A percentile compares a stretch with the other conserved stretches of the same genome.
These are phyloP conservation scores for Pantherophis vulpinus DNA, from an alignment of 2,797 vertebrate genomes.

Conservation along the genomic window DNA sequence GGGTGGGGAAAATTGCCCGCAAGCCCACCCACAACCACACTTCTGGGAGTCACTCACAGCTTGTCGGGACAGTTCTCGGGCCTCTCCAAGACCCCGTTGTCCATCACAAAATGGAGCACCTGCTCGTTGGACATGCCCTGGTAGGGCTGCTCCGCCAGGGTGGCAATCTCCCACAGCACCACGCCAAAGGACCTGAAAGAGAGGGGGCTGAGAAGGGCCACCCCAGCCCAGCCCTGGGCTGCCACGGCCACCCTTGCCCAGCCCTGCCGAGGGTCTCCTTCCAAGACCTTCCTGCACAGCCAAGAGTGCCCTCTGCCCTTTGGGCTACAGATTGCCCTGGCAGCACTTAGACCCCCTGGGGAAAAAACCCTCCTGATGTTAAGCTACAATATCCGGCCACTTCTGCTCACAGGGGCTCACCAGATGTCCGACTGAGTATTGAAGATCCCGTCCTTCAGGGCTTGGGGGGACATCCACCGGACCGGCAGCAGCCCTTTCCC, in stretches of 20 bases:
- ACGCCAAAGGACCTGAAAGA: conserved; percentile 75
- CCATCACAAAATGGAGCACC: conserved; percentile 77
- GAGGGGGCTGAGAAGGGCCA: background rate
- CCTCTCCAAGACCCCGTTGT: conserved; percentile 69
- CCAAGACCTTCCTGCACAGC: no score
- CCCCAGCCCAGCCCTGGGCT: background rate
- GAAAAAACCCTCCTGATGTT: background rate
- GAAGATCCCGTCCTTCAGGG: conserved; percentile 80
- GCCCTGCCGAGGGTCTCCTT: background rate
- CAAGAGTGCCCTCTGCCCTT: background rate
- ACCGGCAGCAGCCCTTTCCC: conserved; percentile 78
- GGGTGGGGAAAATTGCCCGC: background rate
- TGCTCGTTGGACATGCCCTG: conserved; percentile 81
- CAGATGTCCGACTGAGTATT: conserved; percentile 77
- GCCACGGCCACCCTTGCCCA: background rate
- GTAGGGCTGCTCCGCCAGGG: conserved; percentile 78
- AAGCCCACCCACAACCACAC: background rate
- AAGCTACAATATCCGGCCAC: fast-evolving
- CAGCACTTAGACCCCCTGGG: background rate
- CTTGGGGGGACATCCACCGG: conserved; percentile 80
- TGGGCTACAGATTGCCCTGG: background rate
- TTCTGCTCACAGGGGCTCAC: conserved; percentile 51
- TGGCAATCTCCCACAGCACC: conserved; percentile 78
- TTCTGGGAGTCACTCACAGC: conserved; percentile 66
- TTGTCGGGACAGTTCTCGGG: conserved; percentile 69